These are phyloP conservation scores for Reinhardtius hippoglossoides DNA, from an alignment of 2,113 vertebrate species.

Conservation along the genomic window DNA sequence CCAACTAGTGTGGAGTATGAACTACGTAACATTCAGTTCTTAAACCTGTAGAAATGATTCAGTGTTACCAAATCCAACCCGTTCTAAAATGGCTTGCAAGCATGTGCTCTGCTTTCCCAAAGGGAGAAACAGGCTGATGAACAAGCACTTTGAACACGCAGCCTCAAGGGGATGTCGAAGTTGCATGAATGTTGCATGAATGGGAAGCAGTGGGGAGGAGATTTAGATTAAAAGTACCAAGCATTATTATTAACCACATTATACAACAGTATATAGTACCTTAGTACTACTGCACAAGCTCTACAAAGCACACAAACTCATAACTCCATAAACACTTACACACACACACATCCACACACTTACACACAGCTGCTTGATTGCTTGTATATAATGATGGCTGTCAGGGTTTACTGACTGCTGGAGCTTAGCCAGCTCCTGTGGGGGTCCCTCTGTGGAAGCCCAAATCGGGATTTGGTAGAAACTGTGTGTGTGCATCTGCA, in stretches of 20 bases:
- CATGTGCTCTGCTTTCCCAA: background rate
- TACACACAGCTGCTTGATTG: slow-evolving; percentile 43
- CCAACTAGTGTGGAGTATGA: background rate
- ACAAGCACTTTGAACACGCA: slow-evolving; percentile 12
- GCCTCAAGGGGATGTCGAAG: slow-evolving; percentile 23
- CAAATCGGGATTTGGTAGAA: background rate
- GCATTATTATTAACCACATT: background rate
- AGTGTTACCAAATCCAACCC: too few relatives aligned
- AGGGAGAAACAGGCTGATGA: slow-evolving; percentile 4
- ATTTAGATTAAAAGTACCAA: slow-evolving; percentile 21
- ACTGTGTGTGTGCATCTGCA: background rate
- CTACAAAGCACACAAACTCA: slow-evolving; percentile 7
- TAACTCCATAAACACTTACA: background rate
- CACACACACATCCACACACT: slow-evolving; percentile 6
- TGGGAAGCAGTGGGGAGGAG: slow-evolving; percentile 1
- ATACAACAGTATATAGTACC: slow-evolving; percentile 10
- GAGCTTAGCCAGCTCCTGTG: slow-evolving; percentile 44
- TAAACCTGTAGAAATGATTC: background rate
- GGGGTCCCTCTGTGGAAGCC: slow-evolving; percentile 33
- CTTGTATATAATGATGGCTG: slow-evolving; percentile 42
- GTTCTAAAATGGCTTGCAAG: too few relatives aligned
- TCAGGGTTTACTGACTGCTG: slow-evolving; percentile 49
- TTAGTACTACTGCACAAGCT: background rate
- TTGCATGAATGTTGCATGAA: background rate
- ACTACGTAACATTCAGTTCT: background rate